Base-by-base conservation (phyloP, 2,888 invertebrate species). In the Zaprionus bogoriensis region DNA sequence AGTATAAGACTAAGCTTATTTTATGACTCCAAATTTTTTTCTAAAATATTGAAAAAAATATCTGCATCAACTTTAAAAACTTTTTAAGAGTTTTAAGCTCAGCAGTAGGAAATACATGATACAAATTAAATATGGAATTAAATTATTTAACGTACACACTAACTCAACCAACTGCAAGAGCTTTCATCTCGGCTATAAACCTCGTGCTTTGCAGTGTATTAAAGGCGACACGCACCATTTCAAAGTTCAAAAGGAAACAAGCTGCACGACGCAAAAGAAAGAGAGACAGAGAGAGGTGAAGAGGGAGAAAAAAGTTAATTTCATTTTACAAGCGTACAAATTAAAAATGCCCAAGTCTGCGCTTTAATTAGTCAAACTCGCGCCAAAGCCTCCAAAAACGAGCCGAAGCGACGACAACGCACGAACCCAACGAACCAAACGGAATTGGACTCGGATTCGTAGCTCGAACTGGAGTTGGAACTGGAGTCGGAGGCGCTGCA, bases 321-420 rank as follows among this genome's bases (percentile, higher is more conserved):
- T 80, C 62, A 67, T 77, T 87, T 80, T 87, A 88, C 88, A 86
- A 83, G 86, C 80, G 76, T 79, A 86, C 81, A 88, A 88, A 86
- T 88, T 88, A 87, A 86, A 84, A 84, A 87, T 80, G 80, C 77
- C 77, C 80, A 79, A 84, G 71, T 73, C 87, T 87, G 82, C 69
- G 87, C 85, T 88, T 87, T 81, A 88, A 88, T 88, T 87, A 85
- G 85, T 87, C 87, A 79, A 84, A 88, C 88, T 88, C 87, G 88
- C 84, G 87, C 88, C 87, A 87, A 78, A 83, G 79, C 70, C 67
- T 60, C 63, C 10, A 14, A 32, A 77, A 52, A 64, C 59, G 60
- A 75, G 54, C 39, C 64, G 59, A 69, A 70, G 23, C 42, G 66
- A 50, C 45, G 67, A 54, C 47, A 60, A 78, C 72, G 57, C 70